phyloP scores from a whole-genome alignment of 2,797 vertebrate species.

The Pagetopsis macropterus region DNA sequence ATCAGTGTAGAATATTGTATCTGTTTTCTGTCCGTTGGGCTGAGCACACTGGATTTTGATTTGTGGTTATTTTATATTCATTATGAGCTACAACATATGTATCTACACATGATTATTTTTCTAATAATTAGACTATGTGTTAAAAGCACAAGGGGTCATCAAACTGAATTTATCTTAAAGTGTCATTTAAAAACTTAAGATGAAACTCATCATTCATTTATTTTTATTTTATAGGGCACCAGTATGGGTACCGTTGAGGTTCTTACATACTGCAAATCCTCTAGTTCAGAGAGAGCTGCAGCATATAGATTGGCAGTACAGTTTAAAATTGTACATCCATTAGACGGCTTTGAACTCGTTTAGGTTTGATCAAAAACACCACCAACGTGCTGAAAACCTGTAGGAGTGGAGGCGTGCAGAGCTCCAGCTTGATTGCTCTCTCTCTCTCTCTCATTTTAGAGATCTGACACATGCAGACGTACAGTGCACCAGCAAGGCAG shows the following conservation, averaged over 20 bases:
- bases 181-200: constrained; percentile 7
- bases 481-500: background rate
- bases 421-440: constrained; percentile 5
- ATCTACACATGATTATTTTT: too few species aligned
- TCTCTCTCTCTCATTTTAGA: background rate
- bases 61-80: constrained; percentile 9
- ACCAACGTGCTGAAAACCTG: constrained; percentile 3
- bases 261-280: background rate
- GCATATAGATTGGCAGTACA: constrained; percentile 18
- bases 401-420: background rate
- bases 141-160: background rate
- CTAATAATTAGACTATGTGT: too few species aligned
- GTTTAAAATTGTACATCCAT: constrained; percentile 36
- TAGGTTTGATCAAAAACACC: constrained; percentile 4
- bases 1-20: constrained; percentile 18
- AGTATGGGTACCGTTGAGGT: background rate
- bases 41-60: constrained; percentile 13
- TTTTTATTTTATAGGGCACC: background rate
- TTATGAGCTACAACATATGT: background rate
- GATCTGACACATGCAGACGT: background rate
- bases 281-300: background rate
- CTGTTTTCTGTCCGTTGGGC: background rate
- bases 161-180: background rate
- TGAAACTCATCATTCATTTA: background rate
- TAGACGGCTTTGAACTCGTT: constrained; percentile 13